A percentile compares a stretch with the other conserved stretches of the same genome.
These are phyloP conservation scores for Apodemia duryi DNA, from an alignment of 2,888 invertebrate species.

Conservation along the genomic window DNA sequence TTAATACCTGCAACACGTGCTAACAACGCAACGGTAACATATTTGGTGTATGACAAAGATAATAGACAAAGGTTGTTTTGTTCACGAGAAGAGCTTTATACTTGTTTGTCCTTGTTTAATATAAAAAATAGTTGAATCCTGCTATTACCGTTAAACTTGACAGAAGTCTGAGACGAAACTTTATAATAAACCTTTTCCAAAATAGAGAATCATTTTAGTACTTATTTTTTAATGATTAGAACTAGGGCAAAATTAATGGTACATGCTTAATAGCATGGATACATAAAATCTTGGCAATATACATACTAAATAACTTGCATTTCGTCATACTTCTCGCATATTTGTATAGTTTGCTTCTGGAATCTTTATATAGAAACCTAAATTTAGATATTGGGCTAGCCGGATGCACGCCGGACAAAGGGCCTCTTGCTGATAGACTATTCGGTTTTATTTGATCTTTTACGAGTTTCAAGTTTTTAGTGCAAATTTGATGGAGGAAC, in stretches of 20 bases:
- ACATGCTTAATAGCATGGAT: background rate
- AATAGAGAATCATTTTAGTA: no score
- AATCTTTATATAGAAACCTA: conserved; percentile 55
- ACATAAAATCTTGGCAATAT: conserved; percentile 14
- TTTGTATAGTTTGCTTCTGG: conserved; percentile 22
- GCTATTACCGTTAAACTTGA: no score
- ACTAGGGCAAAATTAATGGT: background rate
- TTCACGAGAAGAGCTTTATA: no score
- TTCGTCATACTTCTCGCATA: conserved; percentile 16
- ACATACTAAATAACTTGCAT: background rate
- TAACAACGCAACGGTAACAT: no score
- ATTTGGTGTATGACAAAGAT: no score
- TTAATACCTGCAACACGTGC: no score
- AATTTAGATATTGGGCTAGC: conserved; percentile 54
- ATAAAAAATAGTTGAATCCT: no score
- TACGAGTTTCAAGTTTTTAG: conserved; percentile 1
- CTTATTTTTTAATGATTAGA: no score
- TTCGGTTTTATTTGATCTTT: background rate
- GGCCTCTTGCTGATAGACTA: conserved; percentile 27
- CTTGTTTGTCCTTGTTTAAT: no score
- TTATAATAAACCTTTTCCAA: no score
- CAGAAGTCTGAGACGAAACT: no score
- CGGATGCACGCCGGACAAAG: conserved; percentile 42
- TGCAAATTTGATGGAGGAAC: conserved; percentile 7
- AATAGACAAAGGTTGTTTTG: no score